Evolutionary conservation across 1,140 invertebrate genomes (phyloP).

Genomic region (Sarcophaga peregrina): DNA sequence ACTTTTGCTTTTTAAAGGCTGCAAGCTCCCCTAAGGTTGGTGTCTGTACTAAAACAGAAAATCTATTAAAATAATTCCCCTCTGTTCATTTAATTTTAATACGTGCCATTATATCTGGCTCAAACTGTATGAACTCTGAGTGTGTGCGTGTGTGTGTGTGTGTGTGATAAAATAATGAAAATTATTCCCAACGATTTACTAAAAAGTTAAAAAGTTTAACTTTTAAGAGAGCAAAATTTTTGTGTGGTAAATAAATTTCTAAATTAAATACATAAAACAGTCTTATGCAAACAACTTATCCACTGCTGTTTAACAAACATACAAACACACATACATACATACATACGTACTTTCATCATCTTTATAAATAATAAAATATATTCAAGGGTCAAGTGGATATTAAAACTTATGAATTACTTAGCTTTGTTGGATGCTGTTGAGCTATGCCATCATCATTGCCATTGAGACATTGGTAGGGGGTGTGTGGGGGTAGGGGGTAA

Average conservation of each 20-base stretch:
- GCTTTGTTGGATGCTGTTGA: not conserved
- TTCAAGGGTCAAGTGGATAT: conserved; percentile 18
- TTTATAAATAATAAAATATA: not conserved
- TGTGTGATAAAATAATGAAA: conserved; percentile 8
- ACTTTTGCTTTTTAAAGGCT: no score
- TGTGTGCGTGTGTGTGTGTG: not conserved
- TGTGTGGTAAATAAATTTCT: conserved; percentile 36
- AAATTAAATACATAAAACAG: conserved; percentile 38
- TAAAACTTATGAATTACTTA: not conserved
- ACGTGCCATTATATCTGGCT: no score
- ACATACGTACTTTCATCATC: not conserved
- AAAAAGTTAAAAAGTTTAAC: conserved; percentile 32
- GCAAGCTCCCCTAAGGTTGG: no score
- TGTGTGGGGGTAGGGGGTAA: no score
- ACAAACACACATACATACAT: not conserved
- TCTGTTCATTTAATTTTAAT: no score
- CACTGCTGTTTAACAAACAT: no score
- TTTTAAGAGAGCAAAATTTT: conserved; percentile 19
- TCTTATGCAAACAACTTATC: not conserved
- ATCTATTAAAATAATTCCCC: no score
- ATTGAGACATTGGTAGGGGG: no score
- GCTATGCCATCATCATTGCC: no score
- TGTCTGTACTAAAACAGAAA: no score
- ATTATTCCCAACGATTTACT: conserved; percentile 27
- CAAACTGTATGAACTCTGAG: not conserved